These are phyloP conservation scores for Centropus unirufus DNA, from an alignment of 2,113 vertebrate genomes.

Conservation along the genomic window DNA sequence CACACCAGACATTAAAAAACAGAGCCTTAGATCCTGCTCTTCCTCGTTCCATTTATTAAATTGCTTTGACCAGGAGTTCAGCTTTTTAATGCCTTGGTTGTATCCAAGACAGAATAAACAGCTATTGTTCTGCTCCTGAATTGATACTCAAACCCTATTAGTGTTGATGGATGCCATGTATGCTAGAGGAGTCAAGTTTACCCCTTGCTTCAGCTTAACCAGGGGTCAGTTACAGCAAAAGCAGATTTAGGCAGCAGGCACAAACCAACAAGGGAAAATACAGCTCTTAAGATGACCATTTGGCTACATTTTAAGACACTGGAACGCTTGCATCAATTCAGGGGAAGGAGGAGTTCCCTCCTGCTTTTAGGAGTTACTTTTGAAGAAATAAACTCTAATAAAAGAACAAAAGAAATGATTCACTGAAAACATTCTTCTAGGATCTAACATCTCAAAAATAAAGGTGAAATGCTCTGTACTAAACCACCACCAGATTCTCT, in stretches of 20 bases:
- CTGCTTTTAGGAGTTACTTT: neutral
- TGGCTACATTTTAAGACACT: neutral
- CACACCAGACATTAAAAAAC: neutral
- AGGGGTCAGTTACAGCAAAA: neutral
- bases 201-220: neutral
- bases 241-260: neutral
- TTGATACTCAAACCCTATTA: neutral
- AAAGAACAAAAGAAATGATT: neutral
- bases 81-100: neutral
- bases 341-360: neutral
- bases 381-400: neutral
- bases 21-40: neutral
- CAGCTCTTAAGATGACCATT: neutral
- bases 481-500: constrained; percentile 3
- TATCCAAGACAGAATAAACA: neutral
- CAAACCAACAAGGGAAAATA: neutral
- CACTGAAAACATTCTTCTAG: neutral
- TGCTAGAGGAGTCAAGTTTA: neutral
- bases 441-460: neutral
- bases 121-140: neutral
- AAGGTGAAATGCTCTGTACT: neutral
- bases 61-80: neutral
- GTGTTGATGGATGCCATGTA: neutral
- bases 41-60: constrained; percentile 5
- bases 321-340: neutral